A percentile compares a stretch with the other conserved stretches of the same genome.
Conservation (phyloP, 2,113 vertebrate genomes). For the Sturnira hondurensis region DNA sequence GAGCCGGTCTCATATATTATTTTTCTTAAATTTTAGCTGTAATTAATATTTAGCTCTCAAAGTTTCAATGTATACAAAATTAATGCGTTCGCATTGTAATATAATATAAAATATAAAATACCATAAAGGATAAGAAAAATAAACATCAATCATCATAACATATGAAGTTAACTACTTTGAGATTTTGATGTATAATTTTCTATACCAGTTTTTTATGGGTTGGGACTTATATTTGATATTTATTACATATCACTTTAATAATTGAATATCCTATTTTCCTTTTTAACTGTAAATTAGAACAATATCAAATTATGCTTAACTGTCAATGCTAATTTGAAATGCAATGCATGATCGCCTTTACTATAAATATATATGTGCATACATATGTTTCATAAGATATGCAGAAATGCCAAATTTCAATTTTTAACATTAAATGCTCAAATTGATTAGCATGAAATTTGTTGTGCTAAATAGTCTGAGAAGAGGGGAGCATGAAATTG, state of each 20-base stretch:
- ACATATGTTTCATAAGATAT: constrained; percentile 54
- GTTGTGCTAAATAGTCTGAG: constrained; percentile 58
- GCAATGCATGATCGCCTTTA: background rate
- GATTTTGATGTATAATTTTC: background rate
- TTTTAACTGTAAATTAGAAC: background rate
- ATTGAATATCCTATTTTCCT: background rate
- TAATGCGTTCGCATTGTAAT: background rate
- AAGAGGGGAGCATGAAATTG: constrained; percentile 69
- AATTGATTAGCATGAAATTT: constrained; percentile 73
- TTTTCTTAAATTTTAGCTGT: background rate
- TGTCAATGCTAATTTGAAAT: constrained; percentile 10
- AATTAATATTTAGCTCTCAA: background rate
- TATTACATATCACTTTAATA: background rate
- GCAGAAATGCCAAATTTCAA: constrained; percentile 64
- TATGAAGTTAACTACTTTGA: background rate
- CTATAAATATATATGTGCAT: background rate
- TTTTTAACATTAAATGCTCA: constrained; percentile 50
- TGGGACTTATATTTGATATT: background rate
- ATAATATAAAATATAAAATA: background rate
- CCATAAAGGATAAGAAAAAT: background rate
- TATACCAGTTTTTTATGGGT: background rate
- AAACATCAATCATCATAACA: background rate
- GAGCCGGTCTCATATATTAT: background rate
- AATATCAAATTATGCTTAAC: constrained; percentile 32
- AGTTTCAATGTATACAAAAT: background rate